Conservation (phyloP, 2,113 vertebrate species). For the Oncorhynchus masou region DNA sequence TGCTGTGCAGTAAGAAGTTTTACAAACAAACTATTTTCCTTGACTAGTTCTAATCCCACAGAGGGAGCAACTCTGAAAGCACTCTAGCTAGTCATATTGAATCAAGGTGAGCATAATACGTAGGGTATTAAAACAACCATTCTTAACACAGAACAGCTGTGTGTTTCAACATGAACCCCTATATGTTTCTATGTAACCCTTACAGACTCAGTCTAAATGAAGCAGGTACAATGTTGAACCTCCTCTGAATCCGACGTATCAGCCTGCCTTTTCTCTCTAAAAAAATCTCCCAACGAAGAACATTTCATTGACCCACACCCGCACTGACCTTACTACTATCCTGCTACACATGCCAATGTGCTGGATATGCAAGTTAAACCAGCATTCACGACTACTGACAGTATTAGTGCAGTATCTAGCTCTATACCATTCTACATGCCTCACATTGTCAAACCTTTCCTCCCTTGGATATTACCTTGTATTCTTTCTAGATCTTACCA, state of each 20-base stretch:
- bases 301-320: slow-evolving; percentile 52
- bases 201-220: slow-evolving; percentile 30
- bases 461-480: slow-evolving; percentile 17
- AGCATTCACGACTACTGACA: slow-evolving; percentile 40
- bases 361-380: slow-evolving; percentile 5
- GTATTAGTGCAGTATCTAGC: slow-evolving; percentile 39
- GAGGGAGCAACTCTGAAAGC: too few species aligned
- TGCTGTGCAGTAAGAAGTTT: slow-evolving; percentile 64
- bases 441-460: slow-evolving; percentile 53
- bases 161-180: slow-evolving; percentile 52
- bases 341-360: neutral
- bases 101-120: neutral
- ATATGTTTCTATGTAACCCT: slow-evolving; percentile 32
- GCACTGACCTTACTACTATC: slow-evolving; percentile 43
- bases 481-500: too few species aligned
- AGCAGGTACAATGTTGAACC: slow-evolving; percentile 21
- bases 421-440: slow-evolving; percentile 58
- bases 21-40: slow-evolving; percentile 48
- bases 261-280: slow-evolving; percentile 29
- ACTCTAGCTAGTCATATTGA: neutral
- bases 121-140: neutral
- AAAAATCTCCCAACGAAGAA: slow-evolving; percentile 11
- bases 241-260: slow-evolving; percentile 28
- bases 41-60: slow-evolving; percentile 28
- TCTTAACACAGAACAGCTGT: slow-evolving; percentile 44